Conservation (phyloP, 2,797 vertebrate species). For the Mergus octosetaceus region DNA sequence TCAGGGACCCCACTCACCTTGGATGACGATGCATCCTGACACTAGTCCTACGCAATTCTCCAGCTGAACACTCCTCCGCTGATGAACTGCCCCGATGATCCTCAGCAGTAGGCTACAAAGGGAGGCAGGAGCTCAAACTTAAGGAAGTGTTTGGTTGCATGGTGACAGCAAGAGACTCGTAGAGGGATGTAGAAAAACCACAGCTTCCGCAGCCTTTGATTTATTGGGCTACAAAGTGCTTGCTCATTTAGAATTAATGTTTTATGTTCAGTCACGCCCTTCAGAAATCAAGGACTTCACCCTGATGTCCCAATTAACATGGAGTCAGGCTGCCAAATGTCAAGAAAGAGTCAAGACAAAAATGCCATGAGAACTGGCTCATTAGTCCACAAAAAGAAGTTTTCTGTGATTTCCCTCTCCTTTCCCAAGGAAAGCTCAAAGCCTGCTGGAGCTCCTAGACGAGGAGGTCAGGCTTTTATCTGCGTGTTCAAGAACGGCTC, state of each 20-base stretch:
- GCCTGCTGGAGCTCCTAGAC: not conserved
- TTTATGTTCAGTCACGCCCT: not conserved
- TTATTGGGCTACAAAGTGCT: not conserved
- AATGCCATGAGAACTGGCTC: not conserved
- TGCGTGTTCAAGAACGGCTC: not conserved
- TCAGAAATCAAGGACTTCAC: not conserved
- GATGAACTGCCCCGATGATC: accelerated
- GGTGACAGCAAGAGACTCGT: not conserved
- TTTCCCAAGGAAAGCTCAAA: not conserved
- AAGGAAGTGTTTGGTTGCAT: not conserved
- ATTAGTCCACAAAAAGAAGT: not conserved
- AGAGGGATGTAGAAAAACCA: not conserved
- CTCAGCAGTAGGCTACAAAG: not conserved
- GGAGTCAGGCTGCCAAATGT: not conserved
- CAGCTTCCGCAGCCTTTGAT: not conserved
- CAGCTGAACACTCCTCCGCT: not conserved
- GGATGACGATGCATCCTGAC: not conserved
- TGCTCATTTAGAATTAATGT: not conserved
- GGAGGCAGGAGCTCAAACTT: not conserved
- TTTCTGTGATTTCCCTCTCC: not conserved
- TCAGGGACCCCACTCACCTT: accelerated
- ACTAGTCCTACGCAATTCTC: accelerated
- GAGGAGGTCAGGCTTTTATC: not conserved
- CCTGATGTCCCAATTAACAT: not conserved
- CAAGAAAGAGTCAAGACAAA: not conserved